These are phyloP conservation scores for Shinisaurus crocodilurus DNA, from an alignment of 2,113 vertebrate genomes.

Conservation along the genomic window DNA sequence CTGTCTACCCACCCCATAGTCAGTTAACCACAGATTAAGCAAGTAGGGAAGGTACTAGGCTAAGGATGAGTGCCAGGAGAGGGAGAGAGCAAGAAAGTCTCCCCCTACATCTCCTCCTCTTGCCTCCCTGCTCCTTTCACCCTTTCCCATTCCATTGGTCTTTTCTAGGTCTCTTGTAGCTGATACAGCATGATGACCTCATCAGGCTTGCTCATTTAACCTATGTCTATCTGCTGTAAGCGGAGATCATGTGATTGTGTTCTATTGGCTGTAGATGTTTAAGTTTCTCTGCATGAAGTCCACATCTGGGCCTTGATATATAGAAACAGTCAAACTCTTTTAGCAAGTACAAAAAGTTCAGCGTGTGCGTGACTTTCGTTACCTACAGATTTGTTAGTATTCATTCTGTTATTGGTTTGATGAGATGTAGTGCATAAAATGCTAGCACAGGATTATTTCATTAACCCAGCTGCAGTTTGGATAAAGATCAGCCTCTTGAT, in stretches of 20 bases:
- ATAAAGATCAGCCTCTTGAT: conserved; percentile 1
- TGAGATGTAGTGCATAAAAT: conserved; percentile 30
- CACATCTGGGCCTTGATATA: conserved; percentile 17
- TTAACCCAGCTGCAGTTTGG: conserved; percentile 24
- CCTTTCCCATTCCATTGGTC: neutral
- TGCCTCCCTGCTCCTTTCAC: neutral
- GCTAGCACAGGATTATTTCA: conserved; percentile 30
- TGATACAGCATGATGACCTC: conserved; percentile 7
- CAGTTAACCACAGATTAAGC: neutral
- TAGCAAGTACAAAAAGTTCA: conserved; percentile 15
- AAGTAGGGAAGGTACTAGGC: neutral
- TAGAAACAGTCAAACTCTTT: conserved; percentile 16
- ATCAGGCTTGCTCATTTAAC: conserved; percentile 12
- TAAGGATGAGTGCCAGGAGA: neutral
- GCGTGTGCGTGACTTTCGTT: neutral
- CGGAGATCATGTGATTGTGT: conserved; percentile 18
- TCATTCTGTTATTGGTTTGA: conserved; percentile 38
- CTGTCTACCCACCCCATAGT: too few relatives aligned
- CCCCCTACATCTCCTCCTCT: neutral
- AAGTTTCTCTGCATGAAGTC: conserved; percentile 29
- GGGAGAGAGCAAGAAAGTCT: too few relatives aligned
- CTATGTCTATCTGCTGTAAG: conserved; percentile 11
- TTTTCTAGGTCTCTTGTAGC: conserved; percentile 2
- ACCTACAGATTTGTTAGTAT: neutral
- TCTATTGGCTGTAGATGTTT: conserved; percentile 28